phyloP scores from a whole-genome alignment of 2,888 invertebrate species.

The Eilema sororculum region DNA sequence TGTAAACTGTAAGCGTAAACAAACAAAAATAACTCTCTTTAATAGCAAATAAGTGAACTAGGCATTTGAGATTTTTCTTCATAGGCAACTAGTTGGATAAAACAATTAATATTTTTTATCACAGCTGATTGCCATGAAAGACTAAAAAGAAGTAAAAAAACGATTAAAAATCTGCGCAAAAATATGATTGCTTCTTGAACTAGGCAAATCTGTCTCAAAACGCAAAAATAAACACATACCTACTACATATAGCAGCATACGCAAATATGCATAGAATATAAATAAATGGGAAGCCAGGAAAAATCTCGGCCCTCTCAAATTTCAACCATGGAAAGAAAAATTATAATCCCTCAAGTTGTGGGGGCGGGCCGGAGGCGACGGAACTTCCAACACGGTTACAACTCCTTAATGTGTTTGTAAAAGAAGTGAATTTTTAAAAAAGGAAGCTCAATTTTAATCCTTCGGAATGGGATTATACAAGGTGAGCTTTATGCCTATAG shows the following conservation, averaged over 20 bases:
- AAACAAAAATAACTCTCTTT: no score
- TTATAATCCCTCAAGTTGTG: slow-evolving; percentile 40
- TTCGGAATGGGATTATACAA: slow-evolving; percentile 10
- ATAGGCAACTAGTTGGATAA: no score
- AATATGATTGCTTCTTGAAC: no score
- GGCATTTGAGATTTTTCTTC: no score
- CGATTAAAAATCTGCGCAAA: no score
- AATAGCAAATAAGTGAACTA: no score
- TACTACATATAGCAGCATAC: background rate
- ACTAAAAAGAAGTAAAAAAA: no score
- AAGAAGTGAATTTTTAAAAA: slow-evolving; percentile 23
- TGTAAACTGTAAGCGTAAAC: no score
- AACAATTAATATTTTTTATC: no score
- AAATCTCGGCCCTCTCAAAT: slow-evolving; percentile 11
- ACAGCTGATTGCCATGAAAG: no score
- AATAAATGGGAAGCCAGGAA: background rate
- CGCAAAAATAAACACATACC: no score
- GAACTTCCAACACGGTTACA: slow-evolving; percentile 38
- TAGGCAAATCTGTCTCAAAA: no score
- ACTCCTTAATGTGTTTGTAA: slow-evolving; percentile 23
- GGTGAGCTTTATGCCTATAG: slow-evolving; percentile 6
- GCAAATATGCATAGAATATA: background rate
- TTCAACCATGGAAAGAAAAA: slow-evolving; percentile 26
- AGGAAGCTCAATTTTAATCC: slow-evolving; percentile 23
- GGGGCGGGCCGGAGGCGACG: slow-evolving; percentile 16